A percentile compares a stretch with the other conserved stretches of the same genome.
Conservation (phyloP, 2,888 invertebrate genomes). For the Orthonychiurus folsomi region DNA sequence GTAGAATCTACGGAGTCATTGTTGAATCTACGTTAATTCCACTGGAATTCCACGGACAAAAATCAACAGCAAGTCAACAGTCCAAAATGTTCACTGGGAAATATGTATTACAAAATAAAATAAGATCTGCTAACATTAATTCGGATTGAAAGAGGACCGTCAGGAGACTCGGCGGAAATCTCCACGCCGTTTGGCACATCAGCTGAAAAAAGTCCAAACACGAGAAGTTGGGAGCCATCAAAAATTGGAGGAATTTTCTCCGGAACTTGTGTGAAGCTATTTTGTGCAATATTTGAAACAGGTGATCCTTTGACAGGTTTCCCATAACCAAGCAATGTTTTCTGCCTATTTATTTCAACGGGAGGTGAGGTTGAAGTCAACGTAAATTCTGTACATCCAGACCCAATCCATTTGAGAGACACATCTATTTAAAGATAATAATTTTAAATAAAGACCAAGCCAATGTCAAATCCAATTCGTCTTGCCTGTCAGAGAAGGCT, state of each 20-base stretch:
- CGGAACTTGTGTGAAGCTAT: constrained; percentile 25
- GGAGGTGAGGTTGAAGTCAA: neutral
- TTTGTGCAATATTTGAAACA: neutral
- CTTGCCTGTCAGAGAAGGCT: constrained; percentile 36
- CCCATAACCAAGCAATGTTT: constrained; percentile 38
- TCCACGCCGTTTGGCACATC: constrained; percentile 24
- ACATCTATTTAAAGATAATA: neutral
- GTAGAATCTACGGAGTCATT: too few species aligned
- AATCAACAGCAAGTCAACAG: too few species aligned
- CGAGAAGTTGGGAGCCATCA: constrained; percentile 38
- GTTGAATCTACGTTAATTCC: too few species aligned
- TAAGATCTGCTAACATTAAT: too few species aligned
- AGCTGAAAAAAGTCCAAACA: constrained; percentile 30
- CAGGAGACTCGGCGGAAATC: constrained; percentile 35
- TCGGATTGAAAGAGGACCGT: constrained; percentile 31
- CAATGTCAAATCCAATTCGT: neutral
- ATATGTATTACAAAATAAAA: too few species aligned
- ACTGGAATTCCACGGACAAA: too few species aligned
- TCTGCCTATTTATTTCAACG: constrained; percentile 26
- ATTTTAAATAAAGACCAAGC: too few species aligned
- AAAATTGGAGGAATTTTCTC: constrained; percentile 37
- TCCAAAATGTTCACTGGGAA: too few species aligned
- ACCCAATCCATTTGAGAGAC: constrained; percentile 23
- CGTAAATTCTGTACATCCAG: constrained; percentile 32
- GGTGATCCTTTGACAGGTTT: constrained; percentile 26